A percentile compares a stretch with the other conserved stretches of the same genome.
phyloP scores from a whole-genome alignment of 30 jellyfish, hydroid and myxozoan genomes.

The Catostylus mosaicus region DNA sequence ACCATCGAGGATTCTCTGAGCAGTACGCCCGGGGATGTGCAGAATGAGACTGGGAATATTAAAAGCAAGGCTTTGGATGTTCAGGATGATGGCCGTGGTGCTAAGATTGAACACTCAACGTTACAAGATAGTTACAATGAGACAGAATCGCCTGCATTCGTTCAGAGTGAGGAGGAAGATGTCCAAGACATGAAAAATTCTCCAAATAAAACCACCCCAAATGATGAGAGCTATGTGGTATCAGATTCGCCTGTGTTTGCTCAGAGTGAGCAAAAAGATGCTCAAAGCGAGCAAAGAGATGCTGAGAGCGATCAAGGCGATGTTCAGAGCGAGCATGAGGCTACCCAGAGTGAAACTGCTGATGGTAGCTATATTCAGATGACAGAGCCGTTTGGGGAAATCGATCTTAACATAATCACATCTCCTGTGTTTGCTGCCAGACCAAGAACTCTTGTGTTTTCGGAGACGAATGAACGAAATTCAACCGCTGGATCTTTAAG shows the following conservation, averaged over 20 bases:
- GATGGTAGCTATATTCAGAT: background rate
- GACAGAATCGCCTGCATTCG: no score
- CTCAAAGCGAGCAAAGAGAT: background rate
- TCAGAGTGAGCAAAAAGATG: background rate
- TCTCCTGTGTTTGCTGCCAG: background rate
- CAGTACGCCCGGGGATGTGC: background rate
- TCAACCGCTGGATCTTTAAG: no score
- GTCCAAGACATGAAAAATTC: no score
- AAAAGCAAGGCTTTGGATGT: background rate
- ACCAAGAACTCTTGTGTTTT: background rate
- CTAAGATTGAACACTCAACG: no score
- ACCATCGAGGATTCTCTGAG: conserved; percentile 9
- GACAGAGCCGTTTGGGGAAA: conserved; percentile 8
- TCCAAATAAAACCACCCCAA: no score
- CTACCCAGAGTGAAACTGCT: background rate
- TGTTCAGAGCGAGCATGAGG: background rate
- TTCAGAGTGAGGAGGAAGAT: no score
- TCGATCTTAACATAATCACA: conserved; percentile 7
- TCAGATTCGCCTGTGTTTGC: no score
- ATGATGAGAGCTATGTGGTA: no score
- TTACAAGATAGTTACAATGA: background rate
- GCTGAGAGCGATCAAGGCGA: background rate
- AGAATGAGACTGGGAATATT: background rate
- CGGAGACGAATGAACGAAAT: background rate
- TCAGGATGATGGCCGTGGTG: background rate